A percentile compares a stretch with the other conserved stretches of the same genome.
Evolutionary conservation across 1,140 invertebrate species (phyloP).

Genomic region (Bombyx mandarina): DNA sequence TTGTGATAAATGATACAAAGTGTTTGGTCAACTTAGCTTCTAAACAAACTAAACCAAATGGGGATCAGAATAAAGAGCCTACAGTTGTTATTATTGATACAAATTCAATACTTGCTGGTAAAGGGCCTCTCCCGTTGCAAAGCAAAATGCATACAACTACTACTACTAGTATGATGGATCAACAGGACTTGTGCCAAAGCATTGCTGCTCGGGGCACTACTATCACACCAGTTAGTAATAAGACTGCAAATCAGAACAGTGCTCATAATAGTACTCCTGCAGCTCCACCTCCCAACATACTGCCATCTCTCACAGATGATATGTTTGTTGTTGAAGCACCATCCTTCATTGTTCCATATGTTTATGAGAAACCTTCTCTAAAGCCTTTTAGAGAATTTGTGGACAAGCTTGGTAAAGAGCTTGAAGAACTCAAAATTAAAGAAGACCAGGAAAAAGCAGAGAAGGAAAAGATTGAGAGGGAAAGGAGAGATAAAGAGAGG

Average conservation of each 20-base stretch:
- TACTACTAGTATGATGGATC: slow-evolving; percentile 37
- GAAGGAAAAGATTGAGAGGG: slow-evolving; percentile 60
- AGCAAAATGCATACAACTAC: slow-evolving; percentile 22
- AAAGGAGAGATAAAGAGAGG: slow-evolving; percentile 50
- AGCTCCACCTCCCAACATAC: slow-evolving; percentile 70
- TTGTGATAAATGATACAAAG: slow-evolving; percentile 77
- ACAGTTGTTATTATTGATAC: slow-evolving; percentile 64
- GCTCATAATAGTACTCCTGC: slow-evolving; percentile 39
- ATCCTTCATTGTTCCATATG: slow-evolving; percentile 91
- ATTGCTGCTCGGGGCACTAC: slow-evolving; percentile 67
- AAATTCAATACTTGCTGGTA: slow-evolving; percentile 59
- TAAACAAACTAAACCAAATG: slow-evolving; percentile 43
- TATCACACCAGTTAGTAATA: slow-evolving; percentile 65
- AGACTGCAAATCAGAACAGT: slow-evolving; percentile 29
- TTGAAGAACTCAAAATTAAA: slow-evolving; percentile 71
- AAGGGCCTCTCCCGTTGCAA: slow-evolving; percentile 36
- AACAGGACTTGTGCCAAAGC: slow-evolving; percentile 63
- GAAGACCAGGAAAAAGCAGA: slow-evolving; percentile 60
- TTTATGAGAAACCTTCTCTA: slow-evolving; percentile 88
- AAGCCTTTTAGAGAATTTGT: slow-evolving; percentile 85
- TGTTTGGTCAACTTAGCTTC: slow-evolving; percentile 45
- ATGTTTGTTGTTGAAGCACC: slow-evolving; percentile 92
- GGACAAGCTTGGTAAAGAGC: slow-evolving; percentile 76
- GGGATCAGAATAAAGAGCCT: slow-evolving; percentile 67
- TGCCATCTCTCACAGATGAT: slow-evolving; percentile 87